These are phyloP conservation scores for Sakesphorus luctuosus DNA, from an alignment of 2,113 vertebrate species.

Conservation along the genomic window DNA sequence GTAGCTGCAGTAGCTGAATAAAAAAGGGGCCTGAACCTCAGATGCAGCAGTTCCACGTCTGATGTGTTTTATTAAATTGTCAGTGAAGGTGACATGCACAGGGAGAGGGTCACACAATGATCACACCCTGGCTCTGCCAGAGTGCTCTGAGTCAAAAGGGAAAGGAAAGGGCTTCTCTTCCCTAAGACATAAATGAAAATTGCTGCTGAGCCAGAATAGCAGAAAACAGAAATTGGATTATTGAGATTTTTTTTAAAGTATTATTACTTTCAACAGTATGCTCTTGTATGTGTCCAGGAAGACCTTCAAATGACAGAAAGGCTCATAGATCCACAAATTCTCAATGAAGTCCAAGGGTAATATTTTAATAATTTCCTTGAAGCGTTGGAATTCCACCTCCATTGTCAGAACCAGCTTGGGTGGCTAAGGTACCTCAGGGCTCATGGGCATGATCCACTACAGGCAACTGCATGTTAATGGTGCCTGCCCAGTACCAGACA, in stretches of 20 bases:
- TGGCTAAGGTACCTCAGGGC: neutral
- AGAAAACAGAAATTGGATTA: neutral
- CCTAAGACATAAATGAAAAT: neutral
- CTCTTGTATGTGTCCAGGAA: neutral
- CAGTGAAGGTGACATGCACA: neutral
- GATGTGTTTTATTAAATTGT: neutral
- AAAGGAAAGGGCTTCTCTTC: neutral
- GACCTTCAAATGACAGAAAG: neutral
- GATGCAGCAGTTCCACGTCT: neutral
- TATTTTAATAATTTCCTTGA: neutral
- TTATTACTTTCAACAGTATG: neutral
- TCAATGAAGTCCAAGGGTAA: neutral
- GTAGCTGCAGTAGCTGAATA: neutral
- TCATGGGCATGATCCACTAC: neutral
- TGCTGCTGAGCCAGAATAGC: neutral
- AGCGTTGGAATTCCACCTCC: neutral
- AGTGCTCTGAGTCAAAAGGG: neutral
- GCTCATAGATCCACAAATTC: neutral
- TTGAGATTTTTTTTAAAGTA: neutral
- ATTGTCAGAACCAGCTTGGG: neutral
- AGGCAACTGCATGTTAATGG: neutral
- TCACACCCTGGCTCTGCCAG: neutral
- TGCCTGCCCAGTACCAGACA: neutral
- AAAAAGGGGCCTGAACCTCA: neutral
- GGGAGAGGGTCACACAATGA: accelerated